Evolutionary conservation across 2,797 vertebrate species (phyloP).

Genomic region (Salmo trutta): DNA sequence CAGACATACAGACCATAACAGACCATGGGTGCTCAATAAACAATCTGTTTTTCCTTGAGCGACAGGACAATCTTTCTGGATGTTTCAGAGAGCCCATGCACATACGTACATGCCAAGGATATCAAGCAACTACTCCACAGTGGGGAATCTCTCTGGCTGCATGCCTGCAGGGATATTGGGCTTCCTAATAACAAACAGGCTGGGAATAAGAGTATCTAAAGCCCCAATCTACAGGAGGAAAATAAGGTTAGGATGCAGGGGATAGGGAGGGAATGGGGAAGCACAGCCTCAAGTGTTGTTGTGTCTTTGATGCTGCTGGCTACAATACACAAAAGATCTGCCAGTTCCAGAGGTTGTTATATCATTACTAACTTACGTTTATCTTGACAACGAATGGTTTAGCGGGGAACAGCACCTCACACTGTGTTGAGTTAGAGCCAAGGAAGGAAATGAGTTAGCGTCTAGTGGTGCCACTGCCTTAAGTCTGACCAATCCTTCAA

Average conservation of each 20-base stretch:
- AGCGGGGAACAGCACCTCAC: background rate
- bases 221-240: conserved; percentile 8
- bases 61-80: conserved; percentile 22
- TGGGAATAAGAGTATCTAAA: conserved; percentile 35
- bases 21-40: background rate
- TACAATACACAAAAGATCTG: background rate
- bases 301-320: background rate
- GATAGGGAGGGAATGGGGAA: background rate
- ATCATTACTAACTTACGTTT: background rate
- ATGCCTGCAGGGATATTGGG: conserved; percentile 46
- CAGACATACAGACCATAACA: background rate
- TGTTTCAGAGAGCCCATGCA: conserved; percentile 37
- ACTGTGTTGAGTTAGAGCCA: background rate
- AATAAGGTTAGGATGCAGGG: background rate
- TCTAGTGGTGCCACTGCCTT: background rate
- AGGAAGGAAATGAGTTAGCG: background rate
- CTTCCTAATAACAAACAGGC: conserved; percentile 43
- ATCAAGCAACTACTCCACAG: conserved; percentile 47
- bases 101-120: conserved; percentile 50
- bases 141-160: conserved; percentile 46
- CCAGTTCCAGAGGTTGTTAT: background rate
- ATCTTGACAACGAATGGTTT: background rate
- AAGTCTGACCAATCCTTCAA: background rate
- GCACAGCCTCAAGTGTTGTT: background rate
- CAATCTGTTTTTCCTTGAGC: conserved; percentile 17